Conservation (phyloP, 2,888 invertebrate genomes). For the Pseudanteris insignis region DNA sequence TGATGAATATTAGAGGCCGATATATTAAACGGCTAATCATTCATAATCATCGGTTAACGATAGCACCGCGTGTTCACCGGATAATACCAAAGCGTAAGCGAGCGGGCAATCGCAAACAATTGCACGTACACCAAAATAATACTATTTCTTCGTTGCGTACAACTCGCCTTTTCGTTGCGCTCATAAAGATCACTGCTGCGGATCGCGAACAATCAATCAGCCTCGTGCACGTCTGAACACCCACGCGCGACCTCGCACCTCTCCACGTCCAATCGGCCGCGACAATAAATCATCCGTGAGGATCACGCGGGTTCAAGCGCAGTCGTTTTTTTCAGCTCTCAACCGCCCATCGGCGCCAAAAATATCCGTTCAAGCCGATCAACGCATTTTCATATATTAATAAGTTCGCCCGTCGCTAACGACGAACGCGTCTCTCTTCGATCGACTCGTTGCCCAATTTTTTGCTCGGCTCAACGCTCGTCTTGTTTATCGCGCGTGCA, state of each 20-base stretch:
- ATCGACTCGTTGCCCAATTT: too few relatives aligned
- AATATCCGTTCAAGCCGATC: conserved; percentile 50
- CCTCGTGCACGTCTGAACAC: conserved; percentile 8
- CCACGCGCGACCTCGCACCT: conserved; percentile 9
- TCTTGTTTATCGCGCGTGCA: conserved; percentile 15
- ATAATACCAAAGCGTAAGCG: conserved; percentile 2
- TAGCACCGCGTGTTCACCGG: too few relatives aligned
- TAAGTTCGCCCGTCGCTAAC: conserved; percentile 62
- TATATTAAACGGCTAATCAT: too few relatives aligned
- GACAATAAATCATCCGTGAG: conserved; percentile 28
- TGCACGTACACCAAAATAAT: too few relatives aligned
- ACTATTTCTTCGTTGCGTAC: too few relatives aligned
- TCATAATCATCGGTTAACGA: not conserved
- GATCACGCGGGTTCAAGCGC: conserved; percentile 19
- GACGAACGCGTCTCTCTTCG: conserved; percentile 54
- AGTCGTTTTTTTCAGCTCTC: conserved; percentile 22
- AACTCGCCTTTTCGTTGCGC: too few relatives aligned
- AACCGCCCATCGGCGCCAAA: conserved; percentile 36
- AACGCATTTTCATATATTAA: conserved; percentile 64
- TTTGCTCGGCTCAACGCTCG: too few relatives aligned
- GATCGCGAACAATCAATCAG: conserved; percentile 23
- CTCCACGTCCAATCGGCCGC: conserved; percentile 23
- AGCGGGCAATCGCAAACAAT: too few relatives aligned
- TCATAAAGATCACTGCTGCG: not conserved
- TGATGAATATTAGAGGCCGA: too few relatives aligned